Percentiles rank a stretch among this genome's conserved stretches.
phyloP scores from a whole-genome alignment of 2,797 vertebrate genomes.

The Hippocampus kuda region DNA sequence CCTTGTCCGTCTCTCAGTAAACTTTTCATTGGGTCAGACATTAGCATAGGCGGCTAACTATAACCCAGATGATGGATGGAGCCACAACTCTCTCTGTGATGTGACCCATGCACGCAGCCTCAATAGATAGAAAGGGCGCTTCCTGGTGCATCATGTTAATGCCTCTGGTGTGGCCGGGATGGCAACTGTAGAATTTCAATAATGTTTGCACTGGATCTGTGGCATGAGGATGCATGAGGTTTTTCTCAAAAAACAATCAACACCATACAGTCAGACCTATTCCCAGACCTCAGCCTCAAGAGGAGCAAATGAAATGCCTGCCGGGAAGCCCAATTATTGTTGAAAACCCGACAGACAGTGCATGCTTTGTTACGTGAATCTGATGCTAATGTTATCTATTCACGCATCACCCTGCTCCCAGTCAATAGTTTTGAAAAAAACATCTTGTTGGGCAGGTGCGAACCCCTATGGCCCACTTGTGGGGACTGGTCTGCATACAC shows the following conservation, averaged over 20 bases:
- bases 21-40: conserved; percentile 66
- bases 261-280: not conserved
- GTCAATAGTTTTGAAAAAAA: no score
- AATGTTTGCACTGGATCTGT: conserved; percentile 42
- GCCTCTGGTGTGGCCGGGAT: conserved; percentile 46
- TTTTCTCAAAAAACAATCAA: conserved; percentile 1
- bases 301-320: no score
- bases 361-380: no score
- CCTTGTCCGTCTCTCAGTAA: conserved; percentile 72
- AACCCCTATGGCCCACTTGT: no score
- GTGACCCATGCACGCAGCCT: conserved; percentile 63
- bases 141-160: conserved; percentile 66
- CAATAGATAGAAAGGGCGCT: conserved; percentile 65
- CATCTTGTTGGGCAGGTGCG: no score
- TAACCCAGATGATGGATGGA: conserved; percentile 69
- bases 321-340: no score
- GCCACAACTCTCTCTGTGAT: conserved; percentile 65
- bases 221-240: conserved; percentile 27
- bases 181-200: conserved; percentile 53
- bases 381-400: no score
- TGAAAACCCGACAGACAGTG: no score
- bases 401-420: no score
- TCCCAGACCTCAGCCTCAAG: no score
- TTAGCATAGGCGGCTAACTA: conserved; percentile 68
- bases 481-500: no score